These are phyloP conservation scores for Parthenolecanium corni DNA, from an alignment of 2,888 invertebrate genomes.

Conservation along the genomic window DNA sequence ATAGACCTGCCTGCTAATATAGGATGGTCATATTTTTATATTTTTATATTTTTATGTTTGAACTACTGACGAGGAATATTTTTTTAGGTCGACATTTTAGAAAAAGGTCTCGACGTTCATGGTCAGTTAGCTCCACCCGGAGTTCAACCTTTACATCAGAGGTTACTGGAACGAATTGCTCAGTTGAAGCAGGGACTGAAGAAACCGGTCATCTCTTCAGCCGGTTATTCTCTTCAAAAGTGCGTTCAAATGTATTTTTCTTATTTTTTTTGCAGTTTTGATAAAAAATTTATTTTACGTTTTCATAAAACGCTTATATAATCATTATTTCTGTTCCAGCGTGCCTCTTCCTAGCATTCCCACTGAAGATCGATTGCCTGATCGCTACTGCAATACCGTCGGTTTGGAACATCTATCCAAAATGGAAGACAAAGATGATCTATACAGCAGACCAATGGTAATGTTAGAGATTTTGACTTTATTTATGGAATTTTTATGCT, in stretches of 20 bases:
- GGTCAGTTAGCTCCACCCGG: slow-evolving; percentile 73
- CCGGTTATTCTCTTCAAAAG: slow-evolving; percentile 27
- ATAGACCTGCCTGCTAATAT: too few relatives aligned
- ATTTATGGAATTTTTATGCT: too few relatives aligned
- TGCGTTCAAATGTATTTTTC: slow-evolving; percentile 30
- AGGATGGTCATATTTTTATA: too few relatives aligned
- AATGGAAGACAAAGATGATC: slow-evolving; percentile 51
- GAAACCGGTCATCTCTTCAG: slow-evolving; percentile 30
- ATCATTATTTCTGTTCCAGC: slow-evolving; percentile 40
- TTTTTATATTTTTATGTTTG: too few relatives aligned
- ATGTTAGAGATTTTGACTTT: too few relatives aligned
- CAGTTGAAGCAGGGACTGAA: slow-evolving; percentile 41
- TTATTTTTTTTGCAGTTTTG: too few relatives aligned
- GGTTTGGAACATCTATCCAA: slow-evolving; percentile 43
- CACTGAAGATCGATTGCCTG: slow-evolving; percentile 47
- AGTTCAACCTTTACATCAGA: slow-evolving; percentile 82
- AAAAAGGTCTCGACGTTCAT: slow-evolving; percentile 72
- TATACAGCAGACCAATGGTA: slow-evolving; percentile 62
- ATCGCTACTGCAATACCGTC: slow-evolving; percentile 36
- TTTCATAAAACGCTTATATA: not conserved
- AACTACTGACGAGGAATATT: too few relatives aligned
- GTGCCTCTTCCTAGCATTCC: slow-evolving; percentile 73
- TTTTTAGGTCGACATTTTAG: slow-evolving; percentile 46
- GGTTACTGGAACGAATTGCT: slow-evolving; percentile 74
- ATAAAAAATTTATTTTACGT: too few relatives aligned